Base-by-base conservation (phyloP, 2,888 invertebrate genomes). In the Drosophila nr. perissopoda region DNA sequence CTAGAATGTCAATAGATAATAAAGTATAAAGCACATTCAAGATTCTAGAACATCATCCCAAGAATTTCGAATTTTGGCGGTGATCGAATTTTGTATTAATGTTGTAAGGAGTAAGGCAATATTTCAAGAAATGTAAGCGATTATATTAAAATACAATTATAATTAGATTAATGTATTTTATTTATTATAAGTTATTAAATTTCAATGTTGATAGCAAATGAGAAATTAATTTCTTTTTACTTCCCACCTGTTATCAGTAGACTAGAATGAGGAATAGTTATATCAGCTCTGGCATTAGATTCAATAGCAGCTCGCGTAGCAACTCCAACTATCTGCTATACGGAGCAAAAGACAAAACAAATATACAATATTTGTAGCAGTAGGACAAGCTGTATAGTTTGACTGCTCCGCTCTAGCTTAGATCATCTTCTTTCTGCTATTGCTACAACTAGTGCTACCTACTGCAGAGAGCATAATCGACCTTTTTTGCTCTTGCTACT, bases 11-110 rank as follows among this genome's bases (percentile, higher is more conserved):
- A n/a, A 4, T 2, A n/a, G 10, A 33, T 33, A 2, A 11, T n/a
- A 18, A n/a, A n/a, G 8, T 33, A 10, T 33, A 10, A 10, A 10
- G 10, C 36, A 16, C 36, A 13, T 21, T 42, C 13, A 11, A 13
- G 13, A 13, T 21, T 21, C 13, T 7, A 42, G 13, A 3, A 42
- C 13, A 7, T 42, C 3, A 1, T 0, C 4, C 0, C 8, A 10
- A 0, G n/a, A n/a, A n/a, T 38, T 38, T 38, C 0, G 3, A 0
- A 3, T 18, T 38, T 38, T 38, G 6, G 1, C 7, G 29, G 1
- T 7, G 29, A 29, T 31, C 2, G 31, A 31, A 31, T 31, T 6
- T 34, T 34, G 6, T 34, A 5, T 16, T 2, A 34, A 16, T 34
- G 3, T 16, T 34, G 16, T 6, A 34, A 34, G 0, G 13, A 34